Base-by-base conservation (phyloP, 2,888 invertebrate genomes). In the Limnephilus marmoratus region DNA sequence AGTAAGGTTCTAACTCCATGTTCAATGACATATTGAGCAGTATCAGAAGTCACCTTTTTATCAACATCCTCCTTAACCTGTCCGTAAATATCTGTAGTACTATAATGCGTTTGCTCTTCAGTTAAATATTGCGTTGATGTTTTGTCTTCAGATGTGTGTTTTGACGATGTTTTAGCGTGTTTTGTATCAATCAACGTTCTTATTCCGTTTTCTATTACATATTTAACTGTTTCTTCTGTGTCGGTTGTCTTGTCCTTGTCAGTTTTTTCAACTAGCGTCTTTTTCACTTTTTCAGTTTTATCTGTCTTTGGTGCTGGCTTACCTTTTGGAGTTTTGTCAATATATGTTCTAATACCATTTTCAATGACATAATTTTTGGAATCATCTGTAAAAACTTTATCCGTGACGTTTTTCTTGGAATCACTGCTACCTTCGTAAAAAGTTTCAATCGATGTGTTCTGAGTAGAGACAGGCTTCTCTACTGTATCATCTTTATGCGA, bases 201-300 rank as follows among this genome's bases (percentile, higher is more conserved):
- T 9, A 93, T 88, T 9, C 93, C 93, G 82, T 93, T 92, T 93
- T 93, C 93, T 24, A 92, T 93, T 80, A 93, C 93, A 92, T 93
- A 93, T 49, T 87, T 89, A 11, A 37, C 34, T 5, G 85, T 90
- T 68, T 85, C 85, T 85, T 90, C 37, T 18, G 90, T 81, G 24
- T 53, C 29, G n/a, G n/a, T 45, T 53, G 41, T 31, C 29, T 90
- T 83, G 24, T 87, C 86, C 45, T 53, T 68, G 15, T 81, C 37
- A 37, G 45, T 83, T 90, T 90, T 83, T 3, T 85, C 83, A 29
- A 53, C 90, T 31, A 29, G 29, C 2, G 90, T n/a, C 31, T 87
- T 81, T 45, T 86, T 82, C 15, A 15, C 81, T 12, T 85, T 86
- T 41, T 80, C 91, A 37, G 80, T 29, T 34, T 80, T 89, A 68